A percentile compares a stretch with the other conserved stretches of the same genome.
These are phyloP conservation scores for Sminthurides aquaticus DNA, from an alignment of 2,888 invertebrate genomes.

Conservation along the genomic window DNA sequence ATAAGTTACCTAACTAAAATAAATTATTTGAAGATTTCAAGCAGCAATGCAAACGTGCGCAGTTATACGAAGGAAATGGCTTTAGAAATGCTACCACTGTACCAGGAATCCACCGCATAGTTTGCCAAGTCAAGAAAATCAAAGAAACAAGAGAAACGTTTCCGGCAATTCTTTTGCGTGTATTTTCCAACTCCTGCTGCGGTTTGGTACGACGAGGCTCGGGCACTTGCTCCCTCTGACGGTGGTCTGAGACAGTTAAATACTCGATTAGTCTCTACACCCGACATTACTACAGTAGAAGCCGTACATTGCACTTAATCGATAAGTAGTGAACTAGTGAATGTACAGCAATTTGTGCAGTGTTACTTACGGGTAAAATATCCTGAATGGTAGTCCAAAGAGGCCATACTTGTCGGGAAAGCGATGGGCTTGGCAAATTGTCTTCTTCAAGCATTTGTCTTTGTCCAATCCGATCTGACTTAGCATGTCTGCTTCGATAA, in stretches of 20 bases:
- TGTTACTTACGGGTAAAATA: constrained; percentile 40
- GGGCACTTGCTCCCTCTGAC: constrained; percentile 25
- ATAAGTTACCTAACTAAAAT: too few species aligned
- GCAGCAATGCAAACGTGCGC: too few species aligned
- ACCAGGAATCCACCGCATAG: constrained; percentile 33
- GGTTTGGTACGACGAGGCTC: constrained; percentile 29
- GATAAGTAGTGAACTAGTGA: background rate
- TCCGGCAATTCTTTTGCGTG: constrained; percentile 28
- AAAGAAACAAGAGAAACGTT: constrained; percentile 33
- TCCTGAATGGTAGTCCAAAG: constrained; percentile 37
- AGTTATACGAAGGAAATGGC: background rate
- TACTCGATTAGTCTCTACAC: background rate
- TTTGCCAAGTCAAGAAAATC: constrained; percentile 32
- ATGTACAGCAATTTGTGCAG: background rate
- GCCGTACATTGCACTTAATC: too few species aligned
- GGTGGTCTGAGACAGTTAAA: constrained; percentile 30
- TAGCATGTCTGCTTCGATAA: constrained; percentile 37
- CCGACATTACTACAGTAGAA: too few species aligned
- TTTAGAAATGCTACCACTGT: background rate
- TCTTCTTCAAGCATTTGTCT: constrained; percentile 36
- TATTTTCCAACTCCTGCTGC: constrained; percentile 33
- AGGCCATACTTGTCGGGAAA: constrained; percentile 39
- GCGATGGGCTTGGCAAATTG: constrained; percentile 39
- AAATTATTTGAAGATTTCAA: too few species aligned
- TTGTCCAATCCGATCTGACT: constrained; percentile 39